phyloP scores from a whole-genome alignment of 2,888 invertebrate genomes.

The Palloptera scutellata region DNA sequence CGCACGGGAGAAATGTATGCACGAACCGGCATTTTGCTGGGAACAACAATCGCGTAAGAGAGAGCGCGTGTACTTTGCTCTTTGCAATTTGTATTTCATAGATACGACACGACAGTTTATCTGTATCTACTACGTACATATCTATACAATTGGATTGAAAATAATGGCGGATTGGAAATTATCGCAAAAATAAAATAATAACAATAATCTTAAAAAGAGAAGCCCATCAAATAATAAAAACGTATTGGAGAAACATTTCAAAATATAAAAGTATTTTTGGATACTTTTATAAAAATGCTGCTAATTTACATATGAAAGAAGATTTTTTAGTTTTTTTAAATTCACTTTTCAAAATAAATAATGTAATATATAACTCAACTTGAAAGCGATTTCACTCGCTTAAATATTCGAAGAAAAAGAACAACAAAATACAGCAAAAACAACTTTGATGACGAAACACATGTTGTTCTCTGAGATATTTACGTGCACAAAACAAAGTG shows the following conservation, averaged over 20 bases:
- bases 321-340: background rate
- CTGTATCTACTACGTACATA: background rate
- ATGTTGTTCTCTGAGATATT: constrained; percentile 38
- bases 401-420: background rate
- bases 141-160: constrained; percentile 30
- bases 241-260: constrained; percentile 52
- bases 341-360: background rate
- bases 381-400: background rate
- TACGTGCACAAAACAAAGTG: too few relatives aligned
- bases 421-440: background rate
- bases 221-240: background rate
- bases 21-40: constrained; percentile 14
- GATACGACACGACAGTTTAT: constrained; percentile 8
- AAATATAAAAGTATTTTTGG: background rate
- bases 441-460: constrained; percentile 54
- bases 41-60: background rate
- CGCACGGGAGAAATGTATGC: constrained; percentile 11
- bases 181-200: constrained; percentile 21
- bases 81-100: constrained; percentile 16
- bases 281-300: too few relatives aligned
- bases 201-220: background rate
- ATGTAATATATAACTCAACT: too few relatives aligned
- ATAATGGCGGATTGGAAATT: constrained; percentile 32
- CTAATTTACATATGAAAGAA: background rate
- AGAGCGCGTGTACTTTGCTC: constrained; percentile 9